phyloP scores from a whole-genome alignment of 2,888 invertebrate genomes.

The Eucriotettix oculatus region DNA sequence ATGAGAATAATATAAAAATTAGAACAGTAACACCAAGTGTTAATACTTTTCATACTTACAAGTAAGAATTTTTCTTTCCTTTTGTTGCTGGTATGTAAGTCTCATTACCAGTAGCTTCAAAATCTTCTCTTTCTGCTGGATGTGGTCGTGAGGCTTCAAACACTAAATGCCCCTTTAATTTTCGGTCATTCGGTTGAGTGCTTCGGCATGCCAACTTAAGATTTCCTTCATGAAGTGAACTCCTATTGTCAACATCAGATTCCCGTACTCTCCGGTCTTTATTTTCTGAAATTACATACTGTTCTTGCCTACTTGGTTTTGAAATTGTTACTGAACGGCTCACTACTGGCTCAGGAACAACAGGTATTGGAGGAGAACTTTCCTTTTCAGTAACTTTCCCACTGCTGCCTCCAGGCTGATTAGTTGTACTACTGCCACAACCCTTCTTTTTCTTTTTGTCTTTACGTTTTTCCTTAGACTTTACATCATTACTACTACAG shows the following conservation, averaged over 20 bases:
- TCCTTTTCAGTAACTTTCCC: constrained; percentile 15
- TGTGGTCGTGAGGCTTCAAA: constrained; percentile 52
- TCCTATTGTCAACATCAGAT: not conserved
- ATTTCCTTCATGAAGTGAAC: constrained; percentile 18
- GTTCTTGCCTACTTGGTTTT: not conserved
- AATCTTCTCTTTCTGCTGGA: constrained; percentile 57
- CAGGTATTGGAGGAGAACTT: not conserved
- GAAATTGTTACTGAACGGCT: constrained; percentile 10
- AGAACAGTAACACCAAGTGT: not conserved
- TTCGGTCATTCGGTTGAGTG: constrained; percentile 2
- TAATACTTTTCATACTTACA: constrained; percentile 16
- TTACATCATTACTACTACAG: constrained; percentile 71
- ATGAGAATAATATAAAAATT: not conserved
- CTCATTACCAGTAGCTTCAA: constrained; percentile 52
- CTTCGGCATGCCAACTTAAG: constrained; percentile 1
- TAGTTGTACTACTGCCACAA: constrained; percentile 7
- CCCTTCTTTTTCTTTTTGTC: constrained; percentile 46
- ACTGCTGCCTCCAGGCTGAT: constrained; percentile 13
- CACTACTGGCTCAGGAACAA: constrained; percentile 11
- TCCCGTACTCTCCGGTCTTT: constrained; percentile 4
- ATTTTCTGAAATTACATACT: not conserved
- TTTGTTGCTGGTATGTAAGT: constrained; percentile 30
- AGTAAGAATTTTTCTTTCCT: constrained; percentile 19
- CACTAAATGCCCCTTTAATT: constrained; percentile 39
- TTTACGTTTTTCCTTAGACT: constrained; percentile 40